These are phyloP conservation scores for Tetropium fuscum DNA, from an alignment of 2,888 invertebrate genomes.

Conservation along the genomic window DNA sequence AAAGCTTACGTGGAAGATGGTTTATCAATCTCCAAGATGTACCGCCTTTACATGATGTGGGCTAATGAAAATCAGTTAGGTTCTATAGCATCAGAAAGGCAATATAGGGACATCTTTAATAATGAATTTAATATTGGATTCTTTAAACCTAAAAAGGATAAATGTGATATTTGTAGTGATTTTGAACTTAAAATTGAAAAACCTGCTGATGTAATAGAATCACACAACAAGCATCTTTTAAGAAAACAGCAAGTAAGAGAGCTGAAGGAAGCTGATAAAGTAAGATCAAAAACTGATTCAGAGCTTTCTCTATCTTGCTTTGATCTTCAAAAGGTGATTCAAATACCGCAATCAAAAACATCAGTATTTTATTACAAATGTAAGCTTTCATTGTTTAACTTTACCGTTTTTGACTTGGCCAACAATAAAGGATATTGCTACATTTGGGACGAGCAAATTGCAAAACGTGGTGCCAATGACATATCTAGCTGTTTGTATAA, in stretches of 20 bases:
- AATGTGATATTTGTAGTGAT: background rate
- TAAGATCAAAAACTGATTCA: background rate
- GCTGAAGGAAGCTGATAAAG: constrained; percentile 20
- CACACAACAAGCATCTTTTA: background rate
- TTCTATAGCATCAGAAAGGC: constrained; percentile 8
- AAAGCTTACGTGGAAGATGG: background rate
- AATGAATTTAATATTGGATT: constrained; percentile 18
- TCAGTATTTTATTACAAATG: constrained; percentile 28
- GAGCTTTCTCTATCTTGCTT: constrained; percentile 17
- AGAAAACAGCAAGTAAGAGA: constrained; percentile 7
- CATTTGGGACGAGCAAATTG: constrained; percentile 22
- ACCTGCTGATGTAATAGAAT: background rate
- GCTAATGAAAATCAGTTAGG: background rate
- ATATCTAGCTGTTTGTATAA: constrained; percentile 28
- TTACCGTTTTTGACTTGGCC: constrained; percentile 29
- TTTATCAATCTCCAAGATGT: background rate
- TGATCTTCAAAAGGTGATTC: constrained; percentile 26
- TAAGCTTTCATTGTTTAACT: constrained; percentile 10
- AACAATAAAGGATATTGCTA: constrained; percentile 27
- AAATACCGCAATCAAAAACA: constrained; percentile 10
- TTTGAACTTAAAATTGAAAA: constrained; percentile 3
- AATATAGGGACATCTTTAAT: constrained; percentile 12
- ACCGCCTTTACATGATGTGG: background rate
- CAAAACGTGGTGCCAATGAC: constrained; percentile 29
- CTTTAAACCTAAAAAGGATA: constrained; percentile 2